Base-by-base conservation (phyloP, 2,797 vertebrate genomes). In the Ctenochaetus hawaiiensis region DNA sequence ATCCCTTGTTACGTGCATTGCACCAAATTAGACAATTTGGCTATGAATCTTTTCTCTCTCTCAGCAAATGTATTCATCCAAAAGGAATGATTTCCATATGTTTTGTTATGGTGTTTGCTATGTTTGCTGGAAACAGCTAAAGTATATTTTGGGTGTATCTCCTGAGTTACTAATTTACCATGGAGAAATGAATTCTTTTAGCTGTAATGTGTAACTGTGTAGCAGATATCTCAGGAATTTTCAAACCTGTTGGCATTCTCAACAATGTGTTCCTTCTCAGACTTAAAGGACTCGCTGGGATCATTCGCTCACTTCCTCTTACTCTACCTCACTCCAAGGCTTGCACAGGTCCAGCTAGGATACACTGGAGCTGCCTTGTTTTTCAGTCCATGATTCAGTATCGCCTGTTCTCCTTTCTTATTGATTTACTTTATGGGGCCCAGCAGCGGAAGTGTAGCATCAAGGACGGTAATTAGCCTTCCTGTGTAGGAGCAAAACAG, bases 381-480 rank as follows among this genome's bases (percentile, higher is more conserved):
- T 86, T 91, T 87, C 63, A 73, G 41, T 72, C 30, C 39, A 73
- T 79, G 75, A 78, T 82, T 84, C 73, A 81, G 67, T 67, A 56
- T 65, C 83, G 87, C 51, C 83, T 84, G 75, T 69, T 78, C 56
- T 66, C n/a, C 45, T 76, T 78, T 80, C 51, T 81, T 68, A 61
- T 78, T 89, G 83, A 88, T 91, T 91, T 91, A 89, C 85, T 91
- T 67, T 58, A 77, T 63, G 45, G 67, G 71, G 63, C 73, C 74
- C 52, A 22, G 68, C 62, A 64, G 77, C 77, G 64, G 72, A 80
- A 72, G 54, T 73, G 82, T 75, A 68, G 73, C 80, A 80, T 66
- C 20, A 16, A 67, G 53, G 60, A 78, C 37, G 41, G 60, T 82
- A 66, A 85, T 90, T 83, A 79, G 75, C 77, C 80, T 81, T 87